phyloP scores from a whole-genome alignment of 1,140 invertebrate genomes.

The Ceratosolen fusciceps region DNA sequence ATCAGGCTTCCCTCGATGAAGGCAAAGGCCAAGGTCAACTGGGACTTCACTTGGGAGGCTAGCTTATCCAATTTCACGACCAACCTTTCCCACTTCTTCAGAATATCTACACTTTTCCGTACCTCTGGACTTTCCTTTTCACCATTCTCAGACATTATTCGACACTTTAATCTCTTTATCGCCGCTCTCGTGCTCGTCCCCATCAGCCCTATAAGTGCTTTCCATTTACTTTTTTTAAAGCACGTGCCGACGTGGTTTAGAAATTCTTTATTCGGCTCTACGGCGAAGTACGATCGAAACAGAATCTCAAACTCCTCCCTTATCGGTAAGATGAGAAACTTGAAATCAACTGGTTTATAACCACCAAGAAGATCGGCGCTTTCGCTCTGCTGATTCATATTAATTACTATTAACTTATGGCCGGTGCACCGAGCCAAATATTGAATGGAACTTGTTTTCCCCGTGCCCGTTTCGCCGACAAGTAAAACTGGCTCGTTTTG shows the following conservation, averaged over 20 bases:
- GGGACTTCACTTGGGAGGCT: constrained; percentile 78
- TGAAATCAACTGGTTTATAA: constrained; percentile 95
- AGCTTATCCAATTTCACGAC: constrained; percentile 80
- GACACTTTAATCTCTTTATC: constrained; percentile 72
- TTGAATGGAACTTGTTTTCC: constrained; percentile 97
- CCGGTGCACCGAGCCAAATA: constrained; percentile 88
- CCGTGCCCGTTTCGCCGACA: constrained; percentile 98
- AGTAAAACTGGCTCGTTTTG: constrained; percentile 93
- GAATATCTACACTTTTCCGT: constrained; percentile 59
- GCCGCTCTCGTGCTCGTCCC: constrained; percentile 81
- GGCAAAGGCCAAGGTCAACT: constrained; percentile 86
- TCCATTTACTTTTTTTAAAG: constrained; percentile 82
- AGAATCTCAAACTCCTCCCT: constrained; percentile 88
- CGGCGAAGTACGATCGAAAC: constrained; percentile 85
- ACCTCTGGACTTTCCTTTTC: constrained; percentile 53
- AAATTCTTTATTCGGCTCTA: constrained; percentile 88
- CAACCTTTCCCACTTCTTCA: constrained; percentile 77
- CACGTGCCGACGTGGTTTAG: constrained; percentile 83
- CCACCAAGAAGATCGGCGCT: constrained; percentile 96
- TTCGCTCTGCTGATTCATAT: constrained; percentile 99
- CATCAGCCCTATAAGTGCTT: constrained; percentile 82
- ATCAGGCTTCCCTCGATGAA: constrained; percentile 95
- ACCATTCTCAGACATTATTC: constrained; percentile 32
- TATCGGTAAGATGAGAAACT: constrained; percentile 85
- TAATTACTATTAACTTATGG: constrained; percentile 93